Conservation (phyloP, 2,797 vertebrate genomes). For the Tadarida brasiliensis region DNA sequence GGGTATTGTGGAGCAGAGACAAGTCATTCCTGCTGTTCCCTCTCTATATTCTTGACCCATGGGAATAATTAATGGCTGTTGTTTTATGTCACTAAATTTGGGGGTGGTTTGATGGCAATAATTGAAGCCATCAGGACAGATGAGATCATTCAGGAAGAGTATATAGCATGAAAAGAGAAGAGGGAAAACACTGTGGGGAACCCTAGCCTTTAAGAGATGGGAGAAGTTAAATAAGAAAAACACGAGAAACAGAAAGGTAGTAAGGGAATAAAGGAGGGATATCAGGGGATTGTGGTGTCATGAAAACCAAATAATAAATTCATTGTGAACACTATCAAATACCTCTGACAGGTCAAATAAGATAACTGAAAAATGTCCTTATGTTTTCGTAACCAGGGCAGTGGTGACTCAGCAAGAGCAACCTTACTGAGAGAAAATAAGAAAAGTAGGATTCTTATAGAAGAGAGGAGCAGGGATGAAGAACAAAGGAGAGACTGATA, state of each 20-base stretch:
- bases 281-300: not conserved
- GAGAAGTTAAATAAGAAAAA: not conserved
- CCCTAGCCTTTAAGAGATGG: not conserved
- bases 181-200: not conserved
- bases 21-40: not conserved
- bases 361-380: conserved; percentile 41
- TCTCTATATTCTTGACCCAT: not conserved
- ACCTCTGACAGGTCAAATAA: conserved; percentile 32
- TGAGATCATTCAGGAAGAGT: not conserved
- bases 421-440: not conserved
- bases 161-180: not conserved
- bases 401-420: conserved; percentile 34
- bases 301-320: conserved; percentile 54
- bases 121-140: not conserved
- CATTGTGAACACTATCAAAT: conserved; percentile 29
- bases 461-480: not conserved
- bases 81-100: not conserved
- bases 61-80: not conserved
- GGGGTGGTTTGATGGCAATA: not conserved
- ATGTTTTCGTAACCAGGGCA: conserved; percentile 52
- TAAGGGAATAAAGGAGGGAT: not conserved
- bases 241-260: not conserved
- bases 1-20: not conserved
- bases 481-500: not conserved
- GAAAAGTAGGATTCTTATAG: not conserved